Percentiles rank a stretch among this genome's conserved stretches.
These are phyloP conservation scores for Propithecus perrieri DNA, from an alignment of 2,797 vertebrate species.

Conservation along the genomic window DNA sequence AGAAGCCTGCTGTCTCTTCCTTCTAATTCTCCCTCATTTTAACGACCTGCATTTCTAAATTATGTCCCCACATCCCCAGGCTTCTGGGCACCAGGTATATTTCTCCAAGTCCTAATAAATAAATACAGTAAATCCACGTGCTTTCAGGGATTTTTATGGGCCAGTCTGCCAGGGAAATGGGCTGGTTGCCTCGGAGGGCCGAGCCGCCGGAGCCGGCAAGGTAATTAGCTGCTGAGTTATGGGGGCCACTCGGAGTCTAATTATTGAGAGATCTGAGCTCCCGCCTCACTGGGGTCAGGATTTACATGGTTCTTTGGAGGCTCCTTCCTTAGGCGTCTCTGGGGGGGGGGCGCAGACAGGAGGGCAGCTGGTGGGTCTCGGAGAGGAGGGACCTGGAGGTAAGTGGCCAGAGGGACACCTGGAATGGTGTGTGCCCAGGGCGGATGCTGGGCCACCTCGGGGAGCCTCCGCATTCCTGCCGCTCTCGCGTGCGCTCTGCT, in stretches of 20 bases:
- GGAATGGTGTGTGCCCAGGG: background rate
- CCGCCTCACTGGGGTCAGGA: slow-evolving; percentile 1
- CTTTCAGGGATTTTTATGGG: slow-evolving; percentile 69
- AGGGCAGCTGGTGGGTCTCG: background rate
- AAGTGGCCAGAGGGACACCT: rapidly evolving
- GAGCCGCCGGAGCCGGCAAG: background rate
- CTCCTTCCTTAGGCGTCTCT: rapidly evolving
- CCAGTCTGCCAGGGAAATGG: slow-evolving; percentile 66
- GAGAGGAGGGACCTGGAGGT: background rate
- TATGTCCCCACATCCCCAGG: slow-evolving; percentile 36
- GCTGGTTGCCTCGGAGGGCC: slow-evolving; percentile 48
- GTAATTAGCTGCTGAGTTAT: slow-evolving; percentile 74
- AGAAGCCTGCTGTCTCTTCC: background rate
- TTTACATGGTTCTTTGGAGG: background rate
- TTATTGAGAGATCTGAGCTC: slow-evolving; percentile 10
- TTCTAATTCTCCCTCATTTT: slow-evolving; percentile 50
- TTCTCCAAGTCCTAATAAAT: slow-evolving; percentile 71
- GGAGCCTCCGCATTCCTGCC: rapidly evolving
- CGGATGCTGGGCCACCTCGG: rapidly evolving
- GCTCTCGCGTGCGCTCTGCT: rapidly evolving
- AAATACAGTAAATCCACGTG: slow-evolving; percentile 71
- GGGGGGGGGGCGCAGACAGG: background rate
- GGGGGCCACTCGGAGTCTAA: slow-evolving; percentile 72
- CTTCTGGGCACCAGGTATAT: slow-evolving; percentile 48
- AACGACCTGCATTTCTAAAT: slow-evolving; percentile 61